Evolutionary conservation across 1,140 invertebrate genomes (phyloP).

Genomic region (Paralvinella palmiformis): DNA sequence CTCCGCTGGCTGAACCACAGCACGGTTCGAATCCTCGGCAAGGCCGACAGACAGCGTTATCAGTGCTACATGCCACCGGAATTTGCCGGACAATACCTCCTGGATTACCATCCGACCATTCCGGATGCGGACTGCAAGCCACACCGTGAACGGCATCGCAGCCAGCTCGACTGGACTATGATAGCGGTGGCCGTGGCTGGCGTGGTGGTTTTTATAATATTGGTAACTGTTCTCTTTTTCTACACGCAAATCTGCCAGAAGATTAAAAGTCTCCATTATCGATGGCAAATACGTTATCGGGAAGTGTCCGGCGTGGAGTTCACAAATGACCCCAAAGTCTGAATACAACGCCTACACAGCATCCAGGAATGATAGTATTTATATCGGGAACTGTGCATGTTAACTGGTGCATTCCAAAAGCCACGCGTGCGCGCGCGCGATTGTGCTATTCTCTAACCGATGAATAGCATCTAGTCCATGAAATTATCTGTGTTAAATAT

Average conservation of each 20-base stretch:
- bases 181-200: background rate
- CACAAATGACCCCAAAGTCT: slow-evolving; percentile 1
- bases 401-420: too few relatives aligned
- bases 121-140: background rate
- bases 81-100: background rate
- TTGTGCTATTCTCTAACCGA: too few relatives aligned
- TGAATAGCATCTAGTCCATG: too few relatives aligned
- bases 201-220: background rate
- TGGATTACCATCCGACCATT: too few relatives aligned
- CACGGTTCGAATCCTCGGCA: background rate
- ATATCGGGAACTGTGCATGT: too few relatives aligned
- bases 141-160: background rate
- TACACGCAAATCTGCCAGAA: slow-evolving; percentile 14
- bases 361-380: too few relatives aligned
- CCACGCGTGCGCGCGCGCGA: too few relatives aligned
- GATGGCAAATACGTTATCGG: slow-evolving; percentile 19
- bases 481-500: too few relatives aligned
- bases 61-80: background rate
- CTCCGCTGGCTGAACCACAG: slow-evolving; percentile 14
- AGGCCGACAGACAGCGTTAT: background rate
- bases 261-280: slow-evolving; percentile 16
- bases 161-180: background rate
- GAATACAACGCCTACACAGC: too few relatives aligned
- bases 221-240: slow-evolving; percentile 12
- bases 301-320: slow-evolving; percentile 20